Evolutionary conservation across 1,140 invertebrate species (phyloP).

Genomic region (Hermetia illucens): DNA sequence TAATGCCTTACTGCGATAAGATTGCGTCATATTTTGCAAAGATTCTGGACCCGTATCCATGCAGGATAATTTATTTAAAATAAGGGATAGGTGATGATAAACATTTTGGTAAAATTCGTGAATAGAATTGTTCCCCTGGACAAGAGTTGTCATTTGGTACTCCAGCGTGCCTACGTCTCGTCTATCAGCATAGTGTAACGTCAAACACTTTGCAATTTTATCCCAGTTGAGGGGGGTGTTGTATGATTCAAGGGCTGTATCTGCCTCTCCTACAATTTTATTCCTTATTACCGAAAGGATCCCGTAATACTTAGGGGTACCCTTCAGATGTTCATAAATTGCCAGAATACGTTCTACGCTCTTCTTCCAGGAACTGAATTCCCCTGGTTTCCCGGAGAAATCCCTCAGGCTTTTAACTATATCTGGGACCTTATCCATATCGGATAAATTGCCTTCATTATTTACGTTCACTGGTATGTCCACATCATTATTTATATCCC

Average conservation of each 20-base stretch:
- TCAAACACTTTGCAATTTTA: too few relatives aligned
- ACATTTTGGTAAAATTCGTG: too few relatives aligned
- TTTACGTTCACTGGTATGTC: neutral
- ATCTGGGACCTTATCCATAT: conserved; percentile 4
- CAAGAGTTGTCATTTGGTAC: conserved; percentile 3
- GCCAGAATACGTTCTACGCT: neutral
- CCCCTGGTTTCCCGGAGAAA: conserved; percentile 3
- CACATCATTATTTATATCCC: too few relatives aligned
- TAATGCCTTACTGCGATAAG: too few relatives aligned
- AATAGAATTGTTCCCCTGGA: too few relatives aligned
- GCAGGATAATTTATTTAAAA: too few relatives aligned
- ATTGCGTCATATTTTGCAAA: too few relatives aligned
- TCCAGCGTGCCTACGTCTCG: conserved; percentile 3
- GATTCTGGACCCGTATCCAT: too few relatives aligned
- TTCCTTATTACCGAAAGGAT: too few relatives aligned
- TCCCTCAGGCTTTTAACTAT: conserved; percentile 4
- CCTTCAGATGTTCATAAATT: conserved; percentile 1
- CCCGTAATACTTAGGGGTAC: conserved; percentile 2
- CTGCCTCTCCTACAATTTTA: neutral
- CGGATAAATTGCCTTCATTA: neutral
- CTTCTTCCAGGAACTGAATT: conserved; percentile 2
- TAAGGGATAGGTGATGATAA: too few relatives aligned
- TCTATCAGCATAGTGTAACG: conserved; percentile 2
- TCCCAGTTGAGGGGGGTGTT: neutral
- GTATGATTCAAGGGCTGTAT: conserved; percentile 2